Percentiles rank a stretch among this genome's conserved stretches.
Conservation (phyloP, 2,888 invertebrate genomes). For the Phaonia tiefii region DNA sequence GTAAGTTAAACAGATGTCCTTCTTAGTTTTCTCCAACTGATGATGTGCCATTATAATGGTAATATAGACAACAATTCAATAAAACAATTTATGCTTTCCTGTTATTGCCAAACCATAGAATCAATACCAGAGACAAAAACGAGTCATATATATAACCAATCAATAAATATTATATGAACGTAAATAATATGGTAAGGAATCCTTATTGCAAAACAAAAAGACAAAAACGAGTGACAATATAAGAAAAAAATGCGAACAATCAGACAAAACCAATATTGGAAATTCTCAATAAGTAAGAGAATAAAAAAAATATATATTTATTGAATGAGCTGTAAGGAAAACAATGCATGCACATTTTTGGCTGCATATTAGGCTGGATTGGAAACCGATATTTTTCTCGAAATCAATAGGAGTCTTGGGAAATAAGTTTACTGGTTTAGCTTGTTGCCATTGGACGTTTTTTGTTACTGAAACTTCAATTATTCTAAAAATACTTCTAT, state of each 20-base stretch:
- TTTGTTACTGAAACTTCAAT: no score
- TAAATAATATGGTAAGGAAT: background rate
- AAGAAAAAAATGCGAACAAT: constrained; percentile 73
- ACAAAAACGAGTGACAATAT: constrained; percentile 69
- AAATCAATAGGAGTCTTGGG: no score
- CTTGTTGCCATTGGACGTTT: no score
- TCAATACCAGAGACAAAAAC: constrained; percentile 30
- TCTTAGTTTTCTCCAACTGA: background rate
- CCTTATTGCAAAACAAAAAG: constrained; percentile 43
- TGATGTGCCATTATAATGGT: background rate
- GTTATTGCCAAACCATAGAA: constrained; percentile 30
- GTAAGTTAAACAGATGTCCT: constrained; percentile 18
- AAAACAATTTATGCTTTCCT: constrained; percentile 36
- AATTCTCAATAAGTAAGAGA: constrained; percentile 33
- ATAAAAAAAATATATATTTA: no score
- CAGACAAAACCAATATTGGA: constrained; percentile 74
- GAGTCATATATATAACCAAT: background rate
- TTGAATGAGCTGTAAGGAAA: no score
- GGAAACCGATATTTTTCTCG: no score
- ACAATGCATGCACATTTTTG: no score
- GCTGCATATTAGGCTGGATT: no score
- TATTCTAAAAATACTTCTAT: no score
- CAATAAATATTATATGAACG: constrained; percentile 36
- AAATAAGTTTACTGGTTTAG: no score
- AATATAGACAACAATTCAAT: constrained; percentile 44